Evolutionary conservation across 35 echinoderm and acorn worm genomes (phyloP).

Genomic region (Eucidaris tribuloides): DNA sequence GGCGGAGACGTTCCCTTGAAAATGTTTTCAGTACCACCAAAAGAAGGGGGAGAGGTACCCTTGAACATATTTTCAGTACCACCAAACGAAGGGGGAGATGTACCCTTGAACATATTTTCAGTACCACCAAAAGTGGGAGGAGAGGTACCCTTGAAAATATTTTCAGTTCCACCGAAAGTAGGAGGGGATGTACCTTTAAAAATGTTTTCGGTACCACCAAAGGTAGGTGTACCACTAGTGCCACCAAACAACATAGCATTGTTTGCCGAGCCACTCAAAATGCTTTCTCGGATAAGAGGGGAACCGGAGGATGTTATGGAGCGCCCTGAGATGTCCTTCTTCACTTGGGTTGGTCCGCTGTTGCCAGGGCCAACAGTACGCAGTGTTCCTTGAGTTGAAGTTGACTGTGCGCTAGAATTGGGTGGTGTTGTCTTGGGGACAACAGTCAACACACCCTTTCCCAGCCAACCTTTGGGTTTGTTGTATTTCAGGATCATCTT

Average conservation of each 20-base stretch:
- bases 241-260: not conserved
- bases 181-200: no score
- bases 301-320: not conserved
- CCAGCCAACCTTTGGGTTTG: slow-evolving; percentile 24
- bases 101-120: no score
- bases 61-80: no score
- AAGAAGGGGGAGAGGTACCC: no score
- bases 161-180: no score
- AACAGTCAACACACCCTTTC: slow-evolving; percentile 16
- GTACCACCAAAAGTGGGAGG: no score
- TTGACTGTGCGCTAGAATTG: not conserved
- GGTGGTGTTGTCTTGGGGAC: not conserved
- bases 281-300: slow-evolving; percentile 14
- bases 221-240: not conserved
- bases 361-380: slow-evolving; percentile 6
- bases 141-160: no score
- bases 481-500: slow-evolving; percentile 96
- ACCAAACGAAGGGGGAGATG: no score
- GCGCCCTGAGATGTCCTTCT: no score
- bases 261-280: not conserved
- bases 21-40: no score
- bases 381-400: not conserved
- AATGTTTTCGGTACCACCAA: not conserved
- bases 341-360: no score
- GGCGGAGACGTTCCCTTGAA: no score